Evolutionary conservation across 1,140 invertebrate species (phyloP).

Genomic region (Drosophila trapezifrons): DNA sequence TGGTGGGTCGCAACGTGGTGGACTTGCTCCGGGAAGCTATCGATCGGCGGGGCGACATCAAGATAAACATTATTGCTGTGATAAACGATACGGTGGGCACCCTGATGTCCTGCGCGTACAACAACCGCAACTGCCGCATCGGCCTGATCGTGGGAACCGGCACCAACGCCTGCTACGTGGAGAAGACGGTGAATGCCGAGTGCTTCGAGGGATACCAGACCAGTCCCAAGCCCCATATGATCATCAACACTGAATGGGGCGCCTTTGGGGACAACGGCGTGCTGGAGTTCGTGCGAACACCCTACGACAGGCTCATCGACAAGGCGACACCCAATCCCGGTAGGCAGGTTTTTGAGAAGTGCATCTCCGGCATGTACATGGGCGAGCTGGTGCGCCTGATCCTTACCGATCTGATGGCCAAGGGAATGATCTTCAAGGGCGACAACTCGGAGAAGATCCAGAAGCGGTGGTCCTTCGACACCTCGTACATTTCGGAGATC

Average conservation of each 20-base stretch:
- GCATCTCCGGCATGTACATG: conserved; percentile 97
- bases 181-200: conserved; percentile 86
- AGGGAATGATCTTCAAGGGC: conserved; percentile 27
- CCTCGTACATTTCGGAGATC: conserved; percentile 98
- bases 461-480: conserved; percentile 86
- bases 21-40: conserved; percentile 91
- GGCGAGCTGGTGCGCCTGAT: conserved; percentile 90
- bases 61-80: conserved; percentile 94
- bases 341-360: conserved; percentile 95
- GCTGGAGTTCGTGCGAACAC: conserved; percentile 87
- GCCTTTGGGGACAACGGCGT: conserved; percentile 96
- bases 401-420: conserved; percentile 75
- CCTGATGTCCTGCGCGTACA: conserved; percentile 86
- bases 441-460: conserved; percentile 18
- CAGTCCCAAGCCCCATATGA: conserved; percentile 86
- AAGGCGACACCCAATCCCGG: conserved; percentile 90
- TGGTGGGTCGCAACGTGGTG: conserved; percentile 92
- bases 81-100: conserved; percentile 99
- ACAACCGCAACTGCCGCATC: conserved; percentile 73
- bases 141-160: conserved; percentile 92
- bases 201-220: conserved; percentile 87
- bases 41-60: conserved; percentile 85
- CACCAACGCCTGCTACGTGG: conserved; percentile 98
- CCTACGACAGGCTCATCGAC: conserved; percentile 95
- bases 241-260: conserved; percentile 98